Percentiles rank a stretch among this genome's conserved stretches.
These are phyloP conservation scores for Pygocentrus nattereri DNA, from an alignment of 2,797 vertebrate genomes.

Conservation along the genomic window DNA sequence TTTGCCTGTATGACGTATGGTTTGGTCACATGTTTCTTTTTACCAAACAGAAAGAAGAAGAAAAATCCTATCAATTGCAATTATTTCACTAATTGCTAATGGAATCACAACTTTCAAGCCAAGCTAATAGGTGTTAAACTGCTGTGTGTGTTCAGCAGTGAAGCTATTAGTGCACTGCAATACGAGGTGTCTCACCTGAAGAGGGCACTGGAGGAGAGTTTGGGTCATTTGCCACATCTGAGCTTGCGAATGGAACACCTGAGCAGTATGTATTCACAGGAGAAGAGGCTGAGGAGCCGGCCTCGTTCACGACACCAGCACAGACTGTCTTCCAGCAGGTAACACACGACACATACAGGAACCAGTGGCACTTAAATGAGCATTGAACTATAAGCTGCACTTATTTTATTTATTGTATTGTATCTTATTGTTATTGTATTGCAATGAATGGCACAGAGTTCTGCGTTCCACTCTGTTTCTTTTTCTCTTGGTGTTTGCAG, in stretches of 20 bases:
- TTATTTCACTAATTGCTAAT: too few relatives aligned
- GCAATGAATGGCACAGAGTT: too few relatives aligned
- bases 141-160: conserved; percentile 59
- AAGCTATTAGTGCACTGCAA: conserved; percentile 77
- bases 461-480: too few relatives aligned
- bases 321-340: conserved; percentile 66
- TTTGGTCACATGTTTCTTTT: too few relatives aligned
- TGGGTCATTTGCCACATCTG: conserved; percentile 75
- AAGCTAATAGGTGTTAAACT: neutral
- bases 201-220: conserved; percentile 74
- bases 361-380: neutral
- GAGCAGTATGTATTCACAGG: conserved; percentile 64
- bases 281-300: conserved; percentile 62
- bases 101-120: too few relatives aligned
- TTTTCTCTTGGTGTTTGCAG: too few relatives aligned
- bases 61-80: too few relatives aligned
- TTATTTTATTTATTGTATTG: too few relatives aligned
- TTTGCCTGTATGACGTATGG: too few relatives aligned
- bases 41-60: too few relatives aligned
- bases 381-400: too few relatives aligned
- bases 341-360: neutral
- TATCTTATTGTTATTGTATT: too few relatives aligned
- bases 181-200: conserved; percentile 77
- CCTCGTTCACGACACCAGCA: conserved; percentile 54
- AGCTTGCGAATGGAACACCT: conserved; percentile 73